Base-by-base conservation (phyloP, 2,113 vertebrate genomes). In the Odontophorus gujanensis region DNA sequence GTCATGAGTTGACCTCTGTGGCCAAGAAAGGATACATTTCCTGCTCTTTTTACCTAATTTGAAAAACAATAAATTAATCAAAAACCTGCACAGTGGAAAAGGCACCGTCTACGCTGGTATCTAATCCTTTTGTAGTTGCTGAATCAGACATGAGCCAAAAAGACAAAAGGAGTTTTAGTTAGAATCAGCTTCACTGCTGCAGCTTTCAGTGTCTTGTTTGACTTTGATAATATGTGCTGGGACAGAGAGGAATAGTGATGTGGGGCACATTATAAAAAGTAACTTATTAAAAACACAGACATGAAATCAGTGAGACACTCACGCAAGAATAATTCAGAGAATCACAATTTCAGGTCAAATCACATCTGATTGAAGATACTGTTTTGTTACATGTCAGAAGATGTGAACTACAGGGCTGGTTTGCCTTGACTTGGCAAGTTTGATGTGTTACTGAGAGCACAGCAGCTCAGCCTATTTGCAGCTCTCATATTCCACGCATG, bases 271-370 rank as follows among this genome's bases (percentile, higher is more conserved):
- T 26, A 50, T 48, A 30, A 28, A 71, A 71, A 38, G 48, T 38
- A 50, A 50, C 34, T 19, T 51, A 38, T 30, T 51, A 19, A 22
- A 77, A 59, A 19, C 7, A 34, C 7, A 61, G 58, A 77, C 6
- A 6, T 32, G 16, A 76, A 91, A 73, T 89, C 36, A 78, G 88
- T 34, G 87, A 89, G 50, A 85, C 34, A 66, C 13, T 48, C 40
- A 69, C 25, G 25, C 59, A 77, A 81, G 50, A 91, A 42, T 62
- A 66, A 73, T 58, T 65, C 32, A 75, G 38, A 77, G 30, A 71
- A 82, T 38, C 7, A 77, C 6, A 50, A 74, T 77, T 92, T 93
- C 67, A 66, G 68, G 65, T 85, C 87, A 79, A 36, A 87, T 68
- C 74, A 18, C 24, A 30, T 81, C 48, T 71, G 79, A 83, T 67